Percentiles rank a stretch among this genome's conserved stretches.
Conservation (phyloP, 2,113 vertebrate genomes). For the Brevimyrus niger region DNA sequence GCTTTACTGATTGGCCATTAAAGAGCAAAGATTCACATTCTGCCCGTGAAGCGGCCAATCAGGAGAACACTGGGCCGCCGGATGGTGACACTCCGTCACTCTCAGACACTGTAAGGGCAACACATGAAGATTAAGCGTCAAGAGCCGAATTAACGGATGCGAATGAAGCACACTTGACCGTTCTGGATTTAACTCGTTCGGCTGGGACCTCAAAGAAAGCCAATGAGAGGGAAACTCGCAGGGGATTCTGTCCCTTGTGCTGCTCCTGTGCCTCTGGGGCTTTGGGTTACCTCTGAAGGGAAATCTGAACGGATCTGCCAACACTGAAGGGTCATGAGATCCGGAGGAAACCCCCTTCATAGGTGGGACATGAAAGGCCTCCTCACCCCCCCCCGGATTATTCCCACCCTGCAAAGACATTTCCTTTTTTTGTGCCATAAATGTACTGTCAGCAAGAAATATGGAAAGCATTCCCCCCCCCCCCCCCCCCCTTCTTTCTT, state of each 20-base stretch:
- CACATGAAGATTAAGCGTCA: background rate
- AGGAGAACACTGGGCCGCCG: background rate
- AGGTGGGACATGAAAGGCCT: background rate
- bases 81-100: background rate
- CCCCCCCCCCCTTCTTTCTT: too few species aligned
- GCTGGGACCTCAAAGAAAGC: background rate
- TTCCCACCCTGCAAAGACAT: background rate
- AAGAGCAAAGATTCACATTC: background rate
- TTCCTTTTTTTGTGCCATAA: background rate
- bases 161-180: background rate
- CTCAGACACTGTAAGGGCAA: background rate
- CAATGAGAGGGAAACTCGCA: background rate
- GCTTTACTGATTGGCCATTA: background rate
- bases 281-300: background rate
- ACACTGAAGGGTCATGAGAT: background rate
- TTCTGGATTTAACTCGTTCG: background rate
- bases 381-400: background rate
- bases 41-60: background rate
- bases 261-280: background rate
- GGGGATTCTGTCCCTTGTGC: background rate
- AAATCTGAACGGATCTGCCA: background rate
- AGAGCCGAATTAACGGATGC: background rate
- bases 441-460: slow-evolving; percentile 15
- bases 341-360: background rate
- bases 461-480: background rate